Conservation (phyloP, 2,888 invertebrate genomes). For the Chrysolina oricalcia region DNA sequence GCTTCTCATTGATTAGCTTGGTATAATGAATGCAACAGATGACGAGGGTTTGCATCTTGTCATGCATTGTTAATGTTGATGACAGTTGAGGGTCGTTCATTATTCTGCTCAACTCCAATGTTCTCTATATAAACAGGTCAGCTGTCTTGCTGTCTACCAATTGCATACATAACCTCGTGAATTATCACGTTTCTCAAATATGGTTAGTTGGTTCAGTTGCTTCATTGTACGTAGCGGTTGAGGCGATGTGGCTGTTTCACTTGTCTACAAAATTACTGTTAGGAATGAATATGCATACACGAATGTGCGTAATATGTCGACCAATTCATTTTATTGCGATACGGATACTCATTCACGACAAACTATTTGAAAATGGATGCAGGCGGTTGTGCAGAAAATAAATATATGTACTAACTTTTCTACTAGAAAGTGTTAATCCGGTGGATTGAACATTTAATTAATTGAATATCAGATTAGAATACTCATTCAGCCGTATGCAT, state of each 20-base stretch:
- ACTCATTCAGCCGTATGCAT: no score
- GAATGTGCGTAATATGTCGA: no score
- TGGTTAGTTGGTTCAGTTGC: not conserved
- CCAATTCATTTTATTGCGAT: no score
- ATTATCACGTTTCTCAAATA: conserved; percentile 3
- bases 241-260: not conserved
- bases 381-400: no score
- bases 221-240: not conserved
- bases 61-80: conserved; percentile 8
- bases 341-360: no score
- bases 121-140: conserved; percentile 15
- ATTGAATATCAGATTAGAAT: no score
- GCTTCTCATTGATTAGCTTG: not conserved
- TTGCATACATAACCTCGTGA: not conserved
- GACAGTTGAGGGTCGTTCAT: conserved; percentile 16
- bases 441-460: no score
- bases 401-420: no score
- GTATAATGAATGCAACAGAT: not conserved
- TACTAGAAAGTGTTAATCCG: no score
- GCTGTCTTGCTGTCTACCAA: conserved; percentile 4
- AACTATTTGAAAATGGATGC: no score
- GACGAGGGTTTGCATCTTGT: conserved; percentile 18
- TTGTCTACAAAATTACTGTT: not conserved
- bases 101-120: conserved; percentile 7
- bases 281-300: no score